phyloP scores from a whole-genome alignment of 1,140 invertebrate species.

The Meloidogyne exigua region DNA sequence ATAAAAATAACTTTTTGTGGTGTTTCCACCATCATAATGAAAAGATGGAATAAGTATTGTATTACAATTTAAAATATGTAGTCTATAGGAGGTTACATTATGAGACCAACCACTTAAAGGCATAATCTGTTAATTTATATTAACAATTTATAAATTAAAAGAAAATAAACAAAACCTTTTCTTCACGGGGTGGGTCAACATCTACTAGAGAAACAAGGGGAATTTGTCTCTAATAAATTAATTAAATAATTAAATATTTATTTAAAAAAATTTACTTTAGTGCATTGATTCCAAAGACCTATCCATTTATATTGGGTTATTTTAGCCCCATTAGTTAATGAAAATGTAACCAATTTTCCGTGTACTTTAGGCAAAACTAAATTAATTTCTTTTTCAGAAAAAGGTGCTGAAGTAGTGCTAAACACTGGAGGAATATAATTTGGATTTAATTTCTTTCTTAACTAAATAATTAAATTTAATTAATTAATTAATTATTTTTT shows the following conservation, averaged over 20 bases:
- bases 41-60: constrained; percentile 58
- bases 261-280: constrained; percentile 33
- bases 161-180: constrained; percentile 41
- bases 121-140: constrained; percentile 26
- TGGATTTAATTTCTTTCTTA: constrained; percentile 25
- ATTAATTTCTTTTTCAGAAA: constrained; percentile 30
- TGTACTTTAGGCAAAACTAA: constrained; percentile 40
- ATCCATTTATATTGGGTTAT: constrained; percentile 58
- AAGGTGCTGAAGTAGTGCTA: constrained; percentile 39
- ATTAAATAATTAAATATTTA: background rate
- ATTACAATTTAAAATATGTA: constrained; percentile 59
- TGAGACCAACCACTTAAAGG: constrained; percentile 50
- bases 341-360: constrained; percentile 49
- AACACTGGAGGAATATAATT: constrained; percentile 5
- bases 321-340: constrained; percentile 56
- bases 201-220: constrained; percentile 51
- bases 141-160: background rate
- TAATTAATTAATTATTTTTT: background rate
- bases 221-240: constrained; percentile 41
- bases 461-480: background rate
- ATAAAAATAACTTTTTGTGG: constrained; percentile 37
- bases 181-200: constrained; percentile 57
- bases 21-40: constrained; percentile 38
- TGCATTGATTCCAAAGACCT: constrained; percentile 55
- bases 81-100: constrained; percentile 52